phyloP scores from a whole-genome alignment of 2,797 vertebrate genomes.

The Gadopsis bispinosus region DNA sequence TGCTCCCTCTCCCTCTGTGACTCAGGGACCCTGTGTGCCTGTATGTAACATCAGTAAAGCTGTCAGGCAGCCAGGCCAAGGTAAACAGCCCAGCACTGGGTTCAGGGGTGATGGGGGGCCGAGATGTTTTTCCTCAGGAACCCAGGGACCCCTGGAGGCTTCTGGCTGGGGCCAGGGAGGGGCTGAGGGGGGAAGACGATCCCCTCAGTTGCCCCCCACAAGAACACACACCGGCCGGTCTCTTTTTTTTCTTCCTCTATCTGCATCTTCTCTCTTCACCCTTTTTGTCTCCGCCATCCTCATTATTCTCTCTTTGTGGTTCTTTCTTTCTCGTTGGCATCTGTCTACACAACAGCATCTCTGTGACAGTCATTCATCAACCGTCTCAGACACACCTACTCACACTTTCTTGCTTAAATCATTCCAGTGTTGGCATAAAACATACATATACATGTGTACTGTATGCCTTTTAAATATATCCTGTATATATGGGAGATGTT shows the following conservation, averaged over 20 bases:
- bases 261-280: constrained; percentile 37
- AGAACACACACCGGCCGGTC: constrained; percentile 66
- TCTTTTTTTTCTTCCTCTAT: constrained; percentile 73
- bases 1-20: constrained; percentile 82
- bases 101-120: constrained; percentile 97
- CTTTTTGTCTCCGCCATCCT: constrained; percentile 55
- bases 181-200: constrained; percentile 84
- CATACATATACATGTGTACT: constrained; percentile 31
- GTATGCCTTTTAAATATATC: constrained; percentile 28
- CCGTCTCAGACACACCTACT: constrained; percentile 32
- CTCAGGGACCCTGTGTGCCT: constrained; percentile 91
- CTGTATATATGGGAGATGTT: constrained; percentile 2
- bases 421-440: constrained; percentile 88
- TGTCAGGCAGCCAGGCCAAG: constrained; percentile 97
- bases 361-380: constrained; percentile 84
- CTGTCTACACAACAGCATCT: constrained; percentile 91
- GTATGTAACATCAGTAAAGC: constrained; percentile 99
- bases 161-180: constrained; percentile 88
- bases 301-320: constrained; percentile 54
- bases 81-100: constrained; percentile 96
- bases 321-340: constrained; percentile 79
- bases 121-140: constrained; percentile 97
- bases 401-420: constrained; percentile 86
- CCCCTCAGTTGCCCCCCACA: constrained; percentile 83
- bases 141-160: constrained; percentile 89